These are phyloP conservation scores for Hyposmocoma kahamanoa DNA, from an alignment of 1,140 invertebrate species.

Conservation along the genomic window DNA sequence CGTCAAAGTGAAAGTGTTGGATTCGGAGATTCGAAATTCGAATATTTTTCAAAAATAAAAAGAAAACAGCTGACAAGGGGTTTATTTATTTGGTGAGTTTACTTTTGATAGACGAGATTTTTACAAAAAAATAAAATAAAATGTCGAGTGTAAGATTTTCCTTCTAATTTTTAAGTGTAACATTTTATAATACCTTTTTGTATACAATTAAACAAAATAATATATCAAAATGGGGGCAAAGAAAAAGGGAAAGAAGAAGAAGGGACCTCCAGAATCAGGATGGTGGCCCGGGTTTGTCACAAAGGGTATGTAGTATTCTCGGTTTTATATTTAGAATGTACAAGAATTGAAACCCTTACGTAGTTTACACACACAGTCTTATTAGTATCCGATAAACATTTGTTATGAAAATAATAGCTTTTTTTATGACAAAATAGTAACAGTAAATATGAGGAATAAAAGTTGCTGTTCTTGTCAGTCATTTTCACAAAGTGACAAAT, in stretches of 20 bases:
- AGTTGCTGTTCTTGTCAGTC: no score
- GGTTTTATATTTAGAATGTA: background rate
- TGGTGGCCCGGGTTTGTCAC: conserved; percentile 64
- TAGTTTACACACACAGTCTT: background rate
- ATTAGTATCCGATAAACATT: background rate
- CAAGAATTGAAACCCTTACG: background rate
- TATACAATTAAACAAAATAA: conserved; percentile 29
- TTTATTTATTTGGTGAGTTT: conserved; percentile 3
- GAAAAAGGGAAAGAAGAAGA: conserved; percentile 32
- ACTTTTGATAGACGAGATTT: conserved; percentile 34
- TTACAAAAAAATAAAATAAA: conserved; percentile 28
- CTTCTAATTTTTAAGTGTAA: conserved; percentile 31
- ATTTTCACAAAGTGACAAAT: no score
- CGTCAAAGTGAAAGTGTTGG: conserved; percentile 5
- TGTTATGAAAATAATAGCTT: background rate
- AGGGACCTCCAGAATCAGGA: conserved; percentile 55
- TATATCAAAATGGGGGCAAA: conserved; percentile 39
- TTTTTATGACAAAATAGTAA: background rate
- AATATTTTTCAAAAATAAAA: conserved; percentile 25
- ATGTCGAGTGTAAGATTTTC: conserved; percentile 51
- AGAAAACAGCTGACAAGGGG: conserved; percentile 6
- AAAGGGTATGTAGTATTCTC: conserved; percentile 36
- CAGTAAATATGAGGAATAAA: background rate
- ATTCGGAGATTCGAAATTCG: conserved; percentile 18
- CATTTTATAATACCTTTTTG: conserved; percentile 9